Base-by-base conservation (phyloP, 1,140 invertebrate genomes). In the Lepidurus arcticus region DNA sequence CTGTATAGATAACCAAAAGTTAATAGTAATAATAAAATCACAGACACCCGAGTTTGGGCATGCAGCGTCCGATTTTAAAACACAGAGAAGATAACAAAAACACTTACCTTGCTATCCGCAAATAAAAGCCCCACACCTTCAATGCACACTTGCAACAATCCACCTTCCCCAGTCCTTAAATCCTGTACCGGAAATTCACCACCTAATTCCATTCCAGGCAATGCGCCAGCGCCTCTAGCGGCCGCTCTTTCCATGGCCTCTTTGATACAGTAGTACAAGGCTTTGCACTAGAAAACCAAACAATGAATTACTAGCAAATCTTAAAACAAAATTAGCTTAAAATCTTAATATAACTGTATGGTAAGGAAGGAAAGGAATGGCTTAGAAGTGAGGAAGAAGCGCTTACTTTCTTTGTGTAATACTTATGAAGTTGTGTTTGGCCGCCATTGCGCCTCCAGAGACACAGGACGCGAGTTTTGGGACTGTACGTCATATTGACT, bases 401-500 rank as follows among this genome's bases (percentile, higher is more conserved):
- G 79, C 82, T 84, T 85, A 98, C 96, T 90, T 99, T 99, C 86
- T 97, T 95, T 0, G 98, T 98, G 84, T 99, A 98, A 87, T 99
- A 99, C 88, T 99, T 98, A 85, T 98, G 95, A 76, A 99, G 89
- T 83, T 98, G 93, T 0, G 94, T 96, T 84, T 95, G 92, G 11
- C 93, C 94, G 4, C 93, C 94, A 82, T 93, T 94, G 81, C 92
- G 89, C 79, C 93, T 90, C 96, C 97, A 99, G 73, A 99, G 88
- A 86, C 97, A 99, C 74, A 99, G 87, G 16, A 99, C 93, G 86
- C 95, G 94, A 82, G 94, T 99, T 87, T 98, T 99, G 0, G 98
- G 98, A 82, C 96, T 97, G 85, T 97, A 99, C 0, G 97, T 99
- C 96, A 99, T 99, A 84, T 99, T 99, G 11, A 99, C 96, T 34